Evolutionary conservation across 2,797 vertebrate species (phyloP).

Genomic region (Lepilemur septentrionalis): DNA sequence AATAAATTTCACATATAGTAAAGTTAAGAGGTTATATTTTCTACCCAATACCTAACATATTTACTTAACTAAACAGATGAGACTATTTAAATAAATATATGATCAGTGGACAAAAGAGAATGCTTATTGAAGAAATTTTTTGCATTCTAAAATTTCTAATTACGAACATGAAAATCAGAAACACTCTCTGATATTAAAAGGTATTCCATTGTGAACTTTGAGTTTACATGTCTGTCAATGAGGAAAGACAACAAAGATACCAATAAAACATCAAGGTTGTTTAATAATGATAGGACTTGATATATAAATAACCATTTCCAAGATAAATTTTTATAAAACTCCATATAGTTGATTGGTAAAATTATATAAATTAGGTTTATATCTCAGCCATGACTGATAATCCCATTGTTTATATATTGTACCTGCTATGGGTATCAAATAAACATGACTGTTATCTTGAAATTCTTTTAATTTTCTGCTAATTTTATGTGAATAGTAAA

Average conservation of each 20-base stretch:
- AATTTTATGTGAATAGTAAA: neutral
- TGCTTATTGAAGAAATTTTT: neutral
- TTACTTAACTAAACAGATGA: constrained; percentile 6
- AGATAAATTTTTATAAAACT: neutral
- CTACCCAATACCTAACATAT: neutral
- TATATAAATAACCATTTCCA: neutral
- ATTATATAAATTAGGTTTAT: neutral
- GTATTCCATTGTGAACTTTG: neutral
- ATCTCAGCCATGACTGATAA: neutral
- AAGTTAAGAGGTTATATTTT: neutral
- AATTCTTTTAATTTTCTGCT: neutral
- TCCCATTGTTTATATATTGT: neutral
- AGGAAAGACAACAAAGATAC: neutral
- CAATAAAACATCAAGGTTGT: neutral
- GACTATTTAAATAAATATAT: constrained; percentile 8
- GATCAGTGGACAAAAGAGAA: neutral
- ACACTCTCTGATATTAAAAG: neutral
- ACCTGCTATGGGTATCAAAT: neutral
- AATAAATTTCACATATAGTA: neutral
- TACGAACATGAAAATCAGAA: neutral
- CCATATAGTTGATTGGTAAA: neutral
- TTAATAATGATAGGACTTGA: neutral
- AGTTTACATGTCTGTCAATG: neutral
- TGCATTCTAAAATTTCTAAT: constrained; percentile 6
- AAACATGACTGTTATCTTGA: neutral